phyloP scores from a whole-genome alignment of 2,797 vertebrate species.

The Microctenopoma lineatum region DNA sequence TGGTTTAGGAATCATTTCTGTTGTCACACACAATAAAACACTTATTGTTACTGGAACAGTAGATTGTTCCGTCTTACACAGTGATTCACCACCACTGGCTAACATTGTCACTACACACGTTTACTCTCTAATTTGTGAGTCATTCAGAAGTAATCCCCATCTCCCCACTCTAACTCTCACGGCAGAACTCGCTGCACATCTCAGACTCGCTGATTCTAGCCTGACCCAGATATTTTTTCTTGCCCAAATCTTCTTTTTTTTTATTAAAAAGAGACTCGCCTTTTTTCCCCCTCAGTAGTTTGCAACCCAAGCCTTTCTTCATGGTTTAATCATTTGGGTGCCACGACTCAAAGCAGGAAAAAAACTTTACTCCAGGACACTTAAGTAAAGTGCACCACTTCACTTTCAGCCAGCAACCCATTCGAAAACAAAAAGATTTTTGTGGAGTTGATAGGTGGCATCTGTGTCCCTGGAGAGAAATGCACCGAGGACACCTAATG shows the following conservation, averaged over 20 bases:
- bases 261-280: conserved; percentile 56
- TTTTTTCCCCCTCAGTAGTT: conserved; percentile 38
- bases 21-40: conserved; percentile 10
- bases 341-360: conserved; percentile 27
- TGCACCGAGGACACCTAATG: conserved; percentile 38
- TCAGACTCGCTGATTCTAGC: conserved; percentile 52
- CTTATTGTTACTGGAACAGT: conserved; percentile 20
- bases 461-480: conserved; percentile 55
- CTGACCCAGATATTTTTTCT: conserved; percentile 76
- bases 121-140: conserved; percentile 45
- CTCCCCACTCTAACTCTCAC: neutral
- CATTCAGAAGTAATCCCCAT: conserved; percentile 26
- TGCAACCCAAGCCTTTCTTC: conserved; percentile 44
- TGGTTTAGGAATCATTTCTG: neutral
- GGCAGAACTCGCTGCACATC: conserved; percentile 59
- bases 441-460: conserved; percentile 36
- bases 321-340: conserved; percentile 71
- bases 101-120: conserved; percentile 28
- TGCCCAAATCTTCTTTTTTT: conserved; percentile 71
- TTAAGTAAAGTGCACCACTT: conserved; percentile 65
- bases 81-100: conserved; percentile 26
- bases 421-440: conserved; percentile 40
- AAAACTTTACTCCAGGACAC: conserved; percentile 52
- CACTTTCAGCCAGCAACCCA: conserved; percentile 30
- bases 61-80: neutral